Conservation (phyloP, 2,797 vertebrate genomes). For the Synaphobranchus kaupii region DNA sequence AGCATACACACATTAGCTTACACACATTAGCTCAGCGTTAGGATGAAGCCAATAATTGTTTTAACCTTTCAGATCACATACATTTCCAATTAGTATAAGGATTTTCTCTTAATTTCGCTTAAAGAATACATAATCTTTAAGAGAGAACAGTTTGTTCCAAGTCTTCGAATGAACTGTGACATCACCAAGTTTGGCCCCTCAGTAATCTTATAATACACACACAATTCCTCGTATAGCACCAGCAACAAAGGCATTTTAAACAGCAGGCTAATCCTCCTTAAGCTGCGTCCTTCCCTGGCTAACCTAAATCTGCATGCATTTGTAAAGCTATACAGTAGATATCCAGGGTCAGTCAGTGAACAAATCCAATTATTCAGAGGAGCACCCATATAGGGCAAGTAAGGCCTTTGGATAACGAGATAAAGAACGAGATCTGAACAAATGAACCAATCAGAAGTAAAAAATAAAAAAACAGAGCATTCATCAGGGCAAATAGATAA, state of each 20-base stretch:
- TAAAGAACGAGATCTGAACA: not conserved
- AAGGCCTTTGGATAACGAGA: not conserved
- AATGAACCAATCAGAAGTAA: not conserved
- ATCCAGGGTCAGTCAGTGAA: slow-evolving; percentile 10
- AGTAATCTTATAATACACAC: slow-evolving; percentile 10
- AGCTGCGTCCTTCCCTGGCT: not conserved
- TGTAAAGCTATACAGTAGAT: not conserved
- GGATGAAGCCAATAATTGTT: not conserved
- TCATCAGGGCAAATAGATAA: not conserved
- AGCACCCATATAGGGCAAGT: not conserved
- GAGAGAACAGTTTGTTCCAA: too few relatives aligned
- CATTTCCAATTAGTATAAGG: not conserved
- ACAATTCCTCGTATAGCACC: slow-evolving; percentile 3
- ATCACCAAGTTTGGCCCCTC: not conserved
- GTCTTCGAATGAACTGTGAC: not conserved
- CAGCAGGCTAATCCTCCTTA: slow-evolving; percentile 32
- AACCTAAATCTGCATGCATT: slow-evolving; percentile 25
- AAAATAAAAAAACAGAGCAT: not conserved
- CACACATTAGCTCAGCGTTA: too few relatives aligned
- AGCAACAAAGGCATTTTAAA: slow-evolving; percentile 28
- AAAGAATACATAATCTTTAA: not conserved
- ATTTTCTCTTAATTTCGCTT: not conserved
- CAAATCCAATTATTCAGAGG: slow-evolving; percentile 28
- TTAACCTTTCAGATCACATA: not conserved
- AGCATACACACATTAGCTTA: too few relatives aligned